These are phyloP conservation scores for Axinella damicornis DNA, from an alignment of 37 sponge, comb jelly and placozoan species.

Conservation along the genomic window DNA sequence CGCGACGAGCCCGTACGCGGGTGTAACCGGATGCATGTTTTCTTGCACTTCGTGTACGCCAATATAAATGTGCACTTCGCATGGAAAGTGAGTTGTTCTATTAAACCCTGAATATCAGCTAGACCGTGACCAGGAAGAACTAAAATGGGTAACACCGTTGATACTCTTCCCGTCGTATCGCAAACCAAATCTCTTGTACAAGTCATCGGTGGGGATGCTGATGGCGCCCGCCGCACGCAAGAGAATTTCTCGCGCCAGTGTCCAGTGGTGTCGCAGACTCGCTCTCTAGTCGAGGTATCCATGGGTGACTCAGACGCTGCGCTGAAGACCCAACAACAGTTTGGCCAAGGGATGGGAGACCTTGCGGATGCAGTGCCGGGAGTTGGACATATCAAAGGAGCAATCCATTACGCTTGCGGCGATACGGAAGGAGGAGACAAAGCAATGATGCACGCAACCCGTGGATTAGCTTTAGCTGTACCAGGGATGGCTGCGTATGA, in stretches of 20 bases:
- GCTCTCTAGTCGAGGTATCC: background rate
- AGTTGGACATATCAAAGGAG: conserved; percentile 44
- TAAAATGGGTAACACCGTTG: too few species aligned
- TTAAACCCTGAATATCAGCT: too few species aligned
- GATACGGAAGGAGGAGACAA: conserved; percentile 44
- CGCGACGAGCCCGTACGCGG: too few species aligned
- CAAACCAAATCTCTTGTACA: conserved; percentile 31
- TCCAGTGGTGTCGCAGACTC: conserved; percentile 28
- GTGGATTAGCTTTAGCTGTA: too few species aligned
- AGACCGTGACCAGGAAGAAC: too few species aligned
- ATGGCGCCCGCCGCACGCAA: conserved; percentile 29
- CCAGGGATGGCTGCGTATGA: too few species aligned
- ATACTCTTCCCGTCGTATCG: conserved; percentile 7
- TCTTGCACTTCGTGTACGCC: too few species aligned
- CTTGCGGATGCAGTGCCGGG: conserved; percentile 15
- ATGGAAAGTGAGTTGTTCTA: too few species aligned
- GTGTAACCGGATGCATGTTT: too few species aligned
- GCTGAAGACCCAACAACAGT: conserved; percentile 17
- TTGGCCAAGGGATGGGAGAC: background rate
- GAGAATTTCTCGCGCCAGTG: conserved; percentile 27
- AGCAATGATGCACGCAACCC: conserved; percentile 24
- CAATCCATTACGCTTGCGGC: conserved; percentile 34
- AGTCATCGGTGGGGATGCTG: background rate
- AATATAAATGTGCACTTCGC: too few species aligned
- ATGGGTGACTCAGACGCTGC: conserved; percentile 22